Percentiles rank a stretch among this genome's conserved stretches.
Conservation (phyloP, 2,113 vertebrate genomes). For the Syngnathus floridae region DNA sequence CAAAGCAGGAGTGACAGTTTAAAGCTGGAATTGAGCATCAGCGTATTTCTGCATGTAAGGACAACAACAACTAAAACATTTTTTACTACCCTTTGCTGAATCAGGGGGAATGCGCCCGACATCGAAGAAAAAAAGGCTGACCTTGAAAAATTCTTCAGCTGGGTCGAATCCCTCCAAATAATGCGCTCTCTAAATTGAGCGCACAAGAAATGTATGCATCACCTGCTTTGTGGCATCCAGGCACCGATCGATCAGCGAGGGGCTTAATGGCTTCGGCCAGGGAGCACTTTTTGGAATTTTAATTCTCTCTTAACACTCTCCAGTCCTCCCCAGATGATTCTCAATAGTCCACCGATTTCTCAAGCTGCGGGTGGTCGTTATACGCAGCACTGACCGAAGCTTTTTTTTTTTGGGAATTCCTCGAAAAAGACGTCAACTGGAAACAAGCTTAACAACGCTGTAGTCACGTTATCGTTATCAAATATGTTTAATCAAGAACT, state of each 20-base stretch:
- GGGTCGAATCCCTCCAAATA: neutral
- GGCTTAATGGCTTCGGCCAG: neutral
- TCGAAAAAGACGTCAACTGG: neutral
- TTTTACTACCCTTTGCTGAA: neutral
- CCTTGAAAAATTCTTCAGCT: neutral
- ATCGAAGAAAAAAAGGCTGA: neutral
- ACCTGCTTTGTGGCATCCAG: neutral
- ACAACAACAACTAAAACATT: neutral
- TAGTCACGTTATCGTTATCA: neutral
- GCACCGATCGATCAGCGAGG: neutral
- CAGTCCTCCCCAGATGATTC: neutral
- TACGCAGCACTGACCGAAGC: neutral
- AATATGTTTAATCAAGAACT: neutral
- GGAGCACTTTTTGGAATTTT: neutral
- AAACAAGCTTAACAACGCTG: neutral
- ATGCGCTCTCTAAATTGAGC: neutral
- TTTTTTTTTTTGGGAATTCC: neutral
- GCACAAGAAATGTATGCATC: neutral
- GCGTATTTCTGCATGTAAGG: neutral
- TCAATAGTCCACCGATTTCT: neutral
- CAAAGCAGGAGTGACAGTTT: neutral
- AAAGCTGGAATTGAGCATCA: neutral
- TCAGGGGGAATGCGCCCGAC: neutral
- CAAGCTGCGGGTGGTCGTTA: too few relatives aligned
- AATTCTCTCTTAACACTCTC: neutral